Conservation (phyloP, 2,797 vertebrate species). For the Manis pentadactyla region DNA sequence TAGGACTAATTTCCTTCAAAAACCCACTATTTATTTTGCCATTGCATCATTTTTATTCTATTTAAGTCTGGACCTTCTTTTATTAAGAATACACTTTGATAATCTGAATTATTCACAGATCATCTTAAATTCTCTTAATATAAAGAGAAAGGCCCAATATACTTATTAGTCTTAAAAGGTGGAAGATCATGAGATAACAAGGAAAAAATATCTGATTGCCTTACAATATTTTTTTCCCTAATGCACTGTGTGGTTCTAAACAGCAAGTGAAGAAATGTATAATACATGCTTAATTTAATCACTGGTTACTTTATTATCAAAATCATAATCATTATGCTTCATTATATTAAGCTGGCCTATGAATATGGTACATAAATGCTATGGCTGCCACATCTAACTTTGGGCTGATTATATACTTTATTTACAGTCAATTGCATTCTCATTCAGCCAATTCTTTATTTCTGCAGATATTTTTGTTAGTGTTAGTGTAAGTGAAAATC, state of each 20-base stretch:
- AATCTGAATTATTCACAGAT: background rate
- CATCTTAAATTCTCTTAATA: background rate
- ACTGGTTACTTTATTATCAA: background rate
- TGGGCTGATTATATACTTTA: background rate
- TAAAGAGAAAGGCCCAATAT: background rate
- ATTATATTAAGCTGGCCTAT: background rate
- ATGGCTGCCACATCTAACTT: background rate
- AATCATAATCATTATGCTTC: background rate
- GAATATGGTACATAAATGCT: background rate
- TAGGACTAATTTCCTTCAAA: background rate
- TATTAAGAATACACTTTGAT: background rate
- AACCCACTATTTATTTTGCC: background rate
- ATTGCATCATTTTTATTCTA: background rate
- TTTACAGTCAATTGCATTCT: background rate
- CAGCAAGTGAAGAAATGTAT: background rate
- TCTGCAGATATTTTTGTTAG: background rate
- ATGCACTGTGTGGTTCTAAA: background rate
- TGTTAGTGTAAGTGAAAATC: background rate
- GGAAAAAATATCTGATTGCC: background rate
- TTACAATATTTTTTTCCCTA: background rate
- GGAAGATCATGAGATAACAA: background rate
- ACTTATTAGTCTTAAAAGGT: background rate
- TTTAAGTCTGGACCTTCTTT: background rate
- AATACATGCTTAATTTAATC: background rate
- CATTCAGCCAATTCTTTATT: background rate